Evolutionary conservation across 2,888 invertebrate species (phyloP).

Genomic region (Spatulosminthurus flaviceps): DNA sequence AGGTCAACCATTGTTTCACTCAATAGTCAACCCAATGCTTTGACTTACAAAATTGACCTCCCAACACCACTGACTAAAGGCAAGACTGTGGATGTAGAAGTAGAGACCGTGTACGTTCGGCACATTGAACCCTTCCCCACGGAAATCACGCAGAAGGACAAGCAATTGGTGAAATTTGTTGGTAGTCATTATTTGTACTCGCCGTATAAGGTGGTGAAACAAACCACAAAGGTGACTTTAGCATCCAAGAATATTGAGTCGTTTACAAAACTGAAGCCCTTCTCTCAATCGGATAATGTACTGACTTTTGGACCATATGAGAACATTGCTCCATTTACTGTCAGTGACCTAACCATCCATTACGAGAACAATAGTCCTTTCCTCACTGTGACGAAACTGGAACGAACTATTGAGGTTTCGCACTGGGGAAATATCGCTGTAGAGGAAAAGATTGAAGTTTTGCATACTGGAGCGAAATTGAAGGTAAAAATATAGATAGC

Average conservation of each 20-base stretch:
- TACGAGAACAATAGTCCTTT: conserved; percentile 97
- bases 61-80: conserved; percentile 48
- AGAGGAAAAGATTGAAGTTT: conserved; percentile 90
- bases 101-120: conserved; percentile 81
- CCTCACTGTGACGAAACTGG: conserved; percentile 86
- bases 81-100: conserved; percentile 65
- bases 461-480: conserved; percentile 90
- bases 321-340: conserved; percentile 73
- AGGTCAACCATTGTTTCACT: conserved; percentile 53
- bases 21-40: conserved; percentile 45
- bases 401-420: conserved; percentile 91
- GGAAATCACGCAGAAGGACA: conserved; percentile 89
- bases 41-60: conserved; percentile 55
- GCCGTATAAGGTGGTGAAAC: conserved; percentile 81
- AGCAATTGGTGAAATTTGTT: conserved; percentile 87
- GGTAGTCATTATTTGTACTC: conserved; percentile 86
- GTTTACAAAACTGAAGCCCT: conserved; percentile 84
- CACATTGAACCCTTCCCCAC: conserved; percentile 84
- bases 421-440: conserved; percentile 99
- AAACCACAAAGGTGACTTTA: conserved; percentile 82
- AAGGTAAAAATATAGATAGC: conserved; percentile 69
- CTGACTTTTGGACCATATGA: conserved; percentile 90
- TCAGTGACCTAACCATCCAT: conserved; percentile 69
- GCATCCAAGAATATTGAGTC: conserved; percentile 83
- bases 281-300: conserved; percentile 79